Percentiles rank a stretch among this genome's conserved stretches.
Conservation (phyloP, 2,113 vertebrate species). For the Mellivora capensis region DNA sequence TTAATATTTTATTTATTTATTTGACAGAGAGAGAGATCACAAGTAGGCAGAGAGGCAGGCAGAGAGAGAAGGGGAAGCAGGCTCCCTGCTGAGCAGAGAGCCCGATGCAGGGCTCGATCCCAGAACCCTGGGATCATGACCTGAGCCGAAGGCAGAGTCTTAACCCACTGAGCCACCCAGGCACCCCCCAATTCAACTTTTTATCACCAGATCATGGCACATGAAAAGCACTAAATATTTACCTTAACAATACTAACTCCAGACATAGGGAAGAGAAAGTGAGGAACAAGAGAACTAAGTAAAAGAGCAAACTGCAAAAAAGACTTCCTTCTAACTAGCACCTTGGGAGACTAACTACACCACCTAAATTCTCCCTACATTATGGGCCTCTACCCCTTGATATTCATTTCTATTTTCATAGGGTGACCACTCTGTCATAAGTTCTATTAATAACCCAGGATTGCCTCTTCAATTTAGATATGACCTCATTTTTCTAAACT, state of each 20-base stretch:
- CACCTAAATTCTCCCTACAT: background rate
- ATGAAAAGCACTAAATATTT: slow-evolving; percentile 24
- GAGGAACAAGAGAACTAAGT: background rate
- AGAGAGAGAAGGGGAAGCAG: too few species aligned
- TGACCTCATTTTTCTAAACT: slow-evolving; percentile 44
- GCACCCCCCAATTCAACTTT: background rate
- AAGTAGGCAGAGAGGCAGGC: too few species aligned
- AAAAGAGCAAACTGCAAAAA: background rate
- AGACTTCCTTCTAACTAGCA: background rate
- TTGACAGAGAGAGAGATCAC: too few species aligned
- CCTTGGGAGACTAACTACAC: background rate
- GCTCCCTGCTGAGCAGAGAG: too few species aligned
- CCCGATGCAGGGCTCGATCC: too few species aligned
- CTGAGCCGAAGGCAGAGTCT: too few species aligned
- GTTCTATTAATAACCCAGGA: slow-evolving; percentile 36
- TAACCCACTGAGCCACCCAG: too few species aligned
- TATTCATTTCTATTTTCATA: slow-evolving; percentile 13
- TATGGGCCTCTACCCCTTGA: background rate
- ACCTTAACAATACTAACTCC: slow-evolving; percentile 9
- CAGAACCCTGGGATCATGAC: too few species aligned
- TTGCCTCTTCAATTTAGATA: background rate
- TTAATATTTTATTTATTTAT: too few species aligned
- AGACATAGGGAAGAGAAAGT: background rate
- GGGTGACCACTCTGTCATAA: background rate
- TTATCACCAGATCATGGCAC: background rate